phyloP scores from a whole-genome alignment of 2,797 vertebrate genomes.

The Dendrocincla tyrannina region DNA sequence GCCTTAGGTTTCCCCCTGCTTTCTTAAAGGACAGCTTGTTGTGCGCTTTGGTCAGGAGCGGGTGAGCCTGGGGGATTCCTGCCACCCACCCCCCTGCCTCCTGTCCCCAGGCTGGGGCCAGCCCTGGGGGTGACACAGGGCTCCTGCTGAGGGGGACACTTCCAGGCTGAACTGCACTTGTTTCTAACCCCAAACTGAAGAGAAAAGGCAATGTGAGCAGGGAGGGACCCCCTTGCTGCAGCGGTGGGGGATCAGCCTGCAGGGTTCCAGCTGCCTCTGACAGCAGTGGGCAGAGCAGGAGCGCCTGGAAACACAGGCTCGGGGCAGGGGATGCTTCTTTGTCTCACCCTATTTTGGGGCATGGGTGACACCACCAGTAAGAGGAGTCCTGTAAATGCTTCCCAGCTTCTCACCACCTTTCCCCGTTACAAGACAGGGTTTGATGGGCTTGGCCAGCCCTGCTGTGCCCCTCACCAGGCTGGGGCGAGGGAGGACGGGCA shows the following conservation, averaged over 20 bases:
- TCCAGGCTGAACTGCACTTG: background rate
- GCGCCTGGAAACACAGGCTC: background rate
- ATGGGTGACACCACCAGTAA: background rate
- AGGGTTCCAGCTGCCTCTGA: background rate
- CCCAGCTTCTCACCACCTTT: background rate
- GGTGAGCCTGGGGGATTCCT: background rate
- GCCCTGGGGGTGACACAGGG: background rate
- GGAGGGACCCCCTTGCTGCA: background rate
- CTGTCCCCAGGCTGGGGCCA: background rate
- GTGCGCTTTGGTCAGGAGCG: slow-evolving; percentile 29
- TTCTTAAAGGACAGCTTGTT: slow-evolving; percentile 77
- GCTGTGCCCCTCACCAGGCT: background rate
- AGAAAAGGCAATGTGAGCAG: background rate
- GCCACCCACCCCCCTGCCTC: background rate
- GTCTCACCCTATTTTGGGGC: background rate
- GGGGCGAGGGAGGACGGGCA: background rate
- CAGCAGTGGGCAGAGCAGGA: rapidly evolving
- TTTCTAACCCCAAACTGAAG: background rate
- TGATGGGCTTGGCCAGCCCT: rapidly evolving
- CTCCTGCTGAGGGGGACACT: background rate
- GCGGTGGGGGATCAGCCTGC: rapidly evolving
- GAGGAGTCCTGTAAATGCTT: background rate
- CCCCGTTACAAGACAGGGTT: background rate
- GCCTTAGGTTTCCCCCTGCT: background rate
- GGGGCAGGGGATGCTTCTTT: background rate